Conservation (phyloP, 2,888 invertebrate species). For the Cryptosula pallasiana region DNA sequence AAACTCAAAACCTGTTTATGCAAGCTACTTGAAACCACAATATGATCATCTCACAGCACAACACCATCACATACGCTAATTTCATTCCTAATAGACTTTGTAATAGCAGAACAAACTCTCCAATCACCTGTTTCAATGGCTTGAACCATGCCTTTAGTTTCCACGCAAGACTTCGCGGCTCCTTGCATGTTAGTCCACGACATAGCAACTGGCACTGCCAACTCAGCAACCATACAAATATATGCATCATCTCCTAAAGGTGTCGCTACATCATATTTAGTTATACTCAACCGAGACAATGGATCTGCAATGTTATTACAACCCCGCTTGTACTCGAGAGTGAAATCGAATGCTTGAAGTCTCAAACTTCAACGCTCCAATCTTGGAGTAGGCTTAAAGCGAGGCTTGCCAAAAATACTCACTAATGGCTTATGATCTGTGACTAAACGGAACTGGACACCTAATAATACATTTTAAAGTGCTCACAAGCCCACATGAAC, state of each 20-base stretch:
- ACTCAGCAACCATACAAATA: not conserved
- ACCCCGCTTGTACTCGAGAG: not conserved
- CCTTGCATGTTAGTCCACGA: not conserved
- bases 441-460: no score
- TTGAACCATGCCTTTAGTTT: not conserved
- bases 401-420: no score
- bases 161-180: not conserved
- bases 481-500: no score
- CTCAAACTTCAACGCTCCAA: not conserved
- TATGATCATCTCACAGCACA: not conserved
- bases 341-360: not conserved
- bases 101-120: not conserved
- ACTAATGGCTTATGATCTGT: no score
- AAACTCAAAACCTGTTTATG: not conserved
- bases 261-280: not conserved
- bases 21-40: not conserved
- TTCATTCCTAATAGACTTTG: no score
- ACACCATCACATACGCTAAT: not conserved
- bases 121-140: not conserved
- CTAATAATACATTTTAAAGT: no score
- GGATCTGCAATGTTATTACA: no score
- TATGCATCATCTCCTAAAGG: not conserved
- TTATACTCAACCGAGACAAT: no score
- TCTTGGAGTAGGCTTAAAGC: no score
- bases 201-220: no score